Conservation (phyloP, 1,140 invertebrate genomes). For the Zaprionus gabonicus region DNA sequence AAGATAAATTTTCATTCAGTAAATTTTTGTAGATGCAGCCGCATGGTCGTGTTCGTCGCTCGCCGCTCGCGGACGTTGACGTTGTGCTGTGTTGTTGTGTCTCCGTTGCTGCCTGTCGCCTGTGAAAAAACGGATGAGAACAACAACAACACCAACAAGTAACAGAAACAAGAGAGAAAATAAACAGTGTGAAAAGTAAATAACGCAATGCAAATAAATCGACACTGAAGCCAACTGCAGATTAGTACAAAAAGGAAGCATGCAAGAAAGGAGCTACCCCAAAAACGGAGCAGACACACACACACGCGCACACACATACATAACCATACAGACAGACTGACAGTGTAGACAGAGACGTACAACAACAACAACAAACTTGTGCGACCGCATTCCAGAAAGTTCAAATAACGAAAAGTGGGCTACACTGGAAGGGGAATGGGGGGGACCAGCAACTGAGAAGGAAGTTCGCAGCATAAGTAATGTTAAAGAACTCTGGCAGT, state of each 20-base stretch:
- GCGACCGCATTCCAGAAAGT: conserved; percentile 81
- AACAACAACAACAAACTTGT: conserved; percentile 53
- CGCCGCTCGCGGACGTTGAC: conserved; percentile 31
- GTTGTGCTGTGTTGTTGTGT: background rate
- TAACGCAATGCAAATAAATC: conserved; percentile 38
- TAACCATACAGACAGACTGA: background rate
- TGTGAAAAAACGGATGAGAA: conserved; percentile 13
- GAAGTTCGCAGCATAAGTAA: conserved; percentile 46
- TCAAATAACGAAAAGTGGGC: conserved; percentile 66
- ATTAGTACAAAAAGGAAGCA: conserved; percentile 26
- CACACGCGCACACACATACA: conserved; percentile 6
- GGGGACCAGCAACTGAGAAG: conserved; percentile 14
- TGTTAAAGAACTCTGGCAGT: conserved; percentile 69
- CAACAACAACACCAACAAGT: background rate
- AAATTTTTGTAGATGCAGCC: conserved; percentile 59
- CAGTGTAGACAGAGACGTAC: background rate
- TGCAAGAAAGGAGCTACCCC: conserved; percentile 37
- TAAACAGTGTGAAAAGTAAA: conserved; percentile 60
- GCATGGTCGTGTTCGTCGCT: conserved; percentile 38
- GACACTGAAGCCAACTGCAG: conserved; percentile 24
- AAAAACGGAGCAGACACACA: conserved; percentile 36
- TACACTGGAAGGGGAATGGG: conserved; percentile 15
- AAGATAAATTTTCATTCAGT: conserved; percentile 78
- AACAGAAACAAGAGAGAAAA: conserved; percentile 8
- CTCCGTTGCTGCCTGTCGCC: background rate